phyloP scores from a whole-genome alignment of 2,888 invertebrate genomes.

The Chloromyia formosa region DNA sequence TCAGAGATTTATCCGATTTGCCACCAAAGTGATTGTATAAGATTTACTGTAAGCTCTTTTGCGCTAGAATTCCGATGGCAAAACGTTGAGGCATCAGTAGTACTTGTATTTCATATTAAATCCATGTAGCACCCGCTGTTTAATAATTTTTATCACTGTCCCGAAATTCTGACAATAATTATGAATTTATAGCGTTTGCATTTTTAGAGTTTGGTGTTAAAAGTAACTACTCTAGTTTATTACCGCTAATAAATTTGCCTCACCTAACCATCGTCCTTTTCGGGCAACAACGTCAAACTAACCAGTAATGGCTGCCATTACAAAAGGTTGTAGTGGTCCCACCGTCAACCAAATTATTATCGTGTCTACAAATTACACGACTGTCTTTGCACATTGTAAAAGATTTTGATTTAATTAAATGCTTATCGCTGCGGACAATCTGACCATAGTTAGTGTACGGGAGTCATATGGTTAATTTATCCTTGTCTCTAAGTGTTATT shows the following conservation, averaged over 20 bases:
- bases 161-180: constrained; percentile 16
- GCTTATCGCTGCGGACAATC: constrained; percentile 19
- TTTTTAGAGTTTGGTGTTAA: constrained; percentile 17
- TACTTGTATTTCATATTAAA: no score
- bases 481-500: constrained; percentile 28
- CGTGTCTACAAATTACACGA: constrained; percentile 41
- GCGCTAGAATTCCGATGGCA: no score
- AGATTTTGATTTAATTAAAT: constrained; percentile 44
- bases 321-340: no score
- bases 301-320: not conserved
- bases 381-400: constrained; percentile 44
- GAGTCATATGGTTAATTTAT: constrained; percentile 27
- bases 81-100: not conserved
- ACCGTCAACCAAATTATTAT: constrained; percentile 34
- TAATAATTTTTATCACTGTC: constrained; percentile 15
- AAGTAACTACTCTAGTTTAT: constrained; percentile 32
- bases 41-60: no score
- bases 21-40: no score
- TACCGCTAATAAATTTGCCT: constrained; percentile 41
- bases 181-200: constrained; percentile 34
- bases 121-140: not conserved
- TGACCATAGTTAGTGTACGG: constrained; percentile 6
- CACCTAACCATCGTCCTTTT: constrained; percentile 26
- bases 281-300: not conserved
- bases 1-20: no score